phyloP scores from a whole-genome alignment of 30 jellyfish, hydroid and myxozoan genomes.

The Catostylus mosaicus region DNA sequence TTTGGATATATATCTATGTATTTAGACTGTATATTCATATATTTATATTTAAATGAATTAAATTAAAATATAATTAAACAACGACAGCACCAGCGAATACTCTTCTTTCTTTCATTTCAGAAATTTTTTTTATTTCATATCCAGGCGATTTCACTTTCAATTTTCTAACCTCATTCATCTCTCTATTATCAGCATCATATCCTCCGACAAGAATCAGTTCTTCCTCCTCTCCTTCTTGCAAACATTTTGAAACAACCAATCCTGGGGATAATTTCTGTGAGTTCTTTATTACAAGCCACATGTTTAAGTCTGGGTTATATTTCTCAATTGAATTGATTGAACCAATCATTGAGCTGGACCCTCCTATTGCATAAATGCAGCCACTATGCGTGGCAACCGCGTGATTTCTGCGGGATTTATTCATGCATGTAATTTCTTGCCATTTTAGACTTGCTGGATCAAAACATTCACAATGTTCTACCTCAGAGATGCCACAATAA shows the following conservation, averaged over 20 bases:
- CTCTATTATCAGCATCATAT: constrained; percentile 34
- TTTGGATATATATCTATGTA: too few species aligned
- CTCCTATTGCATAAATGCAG: constrained; percentile 90
- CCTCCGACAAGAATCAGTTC: constrained; percentile 80
- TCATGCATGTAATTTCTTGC: constrained; percentile 83
- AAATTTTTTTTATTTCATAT: constrained; percentile 27
- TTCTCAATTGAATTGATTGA: constrained; percentile 78
- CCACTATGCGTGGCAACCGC: constrained; percentile 68
- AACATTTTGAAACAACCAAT: constrained; percentile 38
- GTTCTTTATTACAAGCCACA: constrained; percentile 89
- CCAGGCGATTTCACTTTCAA: constrained; percentile 71
- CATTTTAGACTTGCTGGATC: constrained; percentile 76
- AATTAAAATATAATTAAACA: neutral
- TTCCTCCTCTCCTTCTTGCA: constrained; percentile 44
- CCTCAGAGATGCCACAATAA: constrained; percentile 82
- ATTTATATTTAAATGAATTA: too few species aligned
- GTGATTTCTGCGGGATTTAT: constrained; percentile 89
- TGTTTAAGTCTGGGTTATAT: constrained; percentile 82
- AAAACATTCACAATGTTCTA: constrained; percentile 81
- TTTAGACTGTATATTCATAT: too few species aligned
- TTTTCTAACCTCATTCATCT: constrained; percentile 55
- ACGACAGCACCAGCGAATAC: constrained; percentile 66
- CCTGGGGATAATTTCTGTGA: constrained; percentile 59
- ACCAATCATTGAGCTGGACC: constrained; percentile 72
- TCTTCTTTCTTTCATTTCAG: constrained; percentile 59